Base-by-base conservation (phyloP, 2,888 invertebrate species). In the Platerodrilus igneus region DNA sequence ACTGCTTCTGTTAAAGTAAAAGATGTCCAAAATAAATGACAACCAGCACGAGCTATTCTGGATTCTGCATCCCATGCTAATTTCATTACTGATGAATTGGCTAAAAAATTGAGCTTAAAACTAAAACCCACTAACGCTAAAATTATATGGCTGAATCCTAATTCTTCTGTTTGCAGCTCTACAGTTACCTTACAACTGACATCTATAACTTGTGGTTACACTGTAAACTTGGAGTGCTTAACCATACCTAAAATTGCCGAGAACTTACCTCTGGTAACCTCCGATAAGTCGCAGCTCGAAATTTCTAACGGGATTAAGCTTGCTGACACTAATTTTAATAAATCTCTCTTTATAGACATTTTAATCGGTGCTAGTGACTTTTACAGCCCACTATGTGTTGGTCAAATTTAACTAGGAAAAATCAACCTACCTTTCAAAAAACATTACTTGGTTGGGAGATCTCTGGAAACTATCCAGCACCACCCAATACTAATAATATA, bases 371-470 rank as follows among this genome's bases (percentile, higher is more conserved):
- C 36, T 3, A 9, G 17, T 1, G 8, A 16, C 5, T 39, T 39
- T 18, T 39, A 33, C 8, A 14, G 27, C 1, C 21, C 33, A 6
- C 4, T 39, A 14, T 33, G 27, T 8, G 5, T 32, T 1, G 25
- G 25, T 3, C 19, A 31, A 16, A 26, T 38, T 10, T 26, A 25
- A 4, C 15, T 32, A 13, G 37, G 29, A 1, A 26, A 15, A 7
- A 29, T n/a, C 2, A 11, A n/a, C 20, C 32, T 8, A 32, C 19
- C 4, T 17, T 41, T 14, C 31, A 32, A 33, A 32, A 37, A 23
- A 42, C 33, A 2, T 13, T 35, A 6, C 16, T 42, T 8, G 39
- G 29, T n/a, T 40, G 40, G 29, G 16, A 35, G 2, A 10, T 35
- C 3, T 34, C 31, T 2, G 34, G 40, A 5, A 27, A 7, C n/a